Base-by-base conservation (phyloP, 2,113 vertebrate genomes). In the Neofelis nebulosa region DNA sequence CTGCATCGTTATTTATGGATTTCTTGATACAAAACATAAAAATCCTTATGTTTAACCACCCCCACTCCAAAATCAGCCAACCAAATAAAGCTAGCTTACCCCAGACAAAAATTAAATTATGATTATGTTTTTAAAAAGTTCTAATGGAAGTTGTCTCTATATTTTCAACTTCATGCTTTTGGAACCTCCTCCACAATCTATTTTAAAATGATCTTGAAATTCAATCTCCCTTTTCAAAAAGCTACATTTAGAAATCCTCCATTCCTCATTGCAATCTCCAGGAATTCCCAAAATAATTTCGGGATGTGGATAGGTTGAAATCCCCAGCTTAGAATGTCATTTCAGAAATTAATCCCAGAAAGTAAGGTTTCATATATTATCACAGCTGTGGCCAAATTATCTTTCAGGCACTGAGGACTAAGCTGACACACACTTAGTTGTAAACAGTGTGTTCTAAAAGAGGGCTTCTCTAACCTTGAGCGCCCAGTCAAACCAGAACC, bases 271-370 rank as follows among this genome's bases (percentile, higher is more conserved):
- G 12, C 6, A 48, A 55, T 94, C 38, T 88, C 18, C 45, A 61
- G 14, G 21, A 27, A 89, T 38, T 86, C 71, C 33, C 25, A 19
- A 93, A 97, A 95, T 86, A 96, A 88, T 55, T 36, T 38, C 57
- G 63, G 38, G 71, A 66, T 33, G 1, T 33, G 1, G 31, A 63
- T 57, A 89, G 76, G 25, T 41, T 89, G 79, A 97, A 94, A 90
- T 81, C 50, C 23, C 33, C 19, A 4, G 19, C 29, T 81, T 55
- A 90, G 74, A 21, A 95, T 81, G 12, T 73, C 33, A 74, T 89
- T 96, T 95, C 79, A 76, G 61, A 81, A 80, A 95, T 65, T 83
- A 97, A 95, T 95, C 68, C 65, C 48, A 93, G n/a, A 95, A 95
- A 89, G 52, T 63, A 85, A 73, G 88, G 3, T 45, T 66, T 85